phyloP scores from a whole-genome alignment of 2,797 vertebrate genomes.

The Amblyopsis hoosieri region DNA sequence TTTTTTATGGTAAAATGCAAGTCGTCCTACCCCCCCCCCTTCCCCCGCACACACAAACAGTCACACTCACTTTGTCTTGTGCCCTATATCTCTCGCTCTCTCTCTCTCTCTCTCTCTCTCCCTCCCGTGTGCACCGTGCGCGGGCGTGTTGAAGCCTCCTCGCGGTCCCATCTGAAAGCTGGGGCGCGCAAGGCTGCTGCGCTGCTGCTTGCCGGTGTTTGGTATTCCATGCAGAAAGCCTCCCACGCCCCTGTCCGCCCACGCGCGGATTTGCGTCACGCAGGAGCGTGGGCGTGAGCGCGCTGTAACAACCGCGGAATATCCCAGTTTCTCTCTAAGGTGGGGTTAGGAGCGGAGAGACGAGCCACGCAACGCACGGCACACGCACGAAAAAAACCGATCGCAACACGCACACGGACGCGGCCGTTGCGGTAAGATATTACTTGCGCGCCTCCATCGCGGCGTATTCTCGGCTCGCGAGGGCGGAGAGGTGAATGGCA shows the following conservation, averaged over 20 bases:
- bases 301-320: slow-evolving; percentile 83
- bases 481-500: not conserved
- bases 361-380: not conserved
- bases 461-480: too few species aligned
- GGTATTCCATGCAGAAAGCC: slow-evolving; percentile 80
- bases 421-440: slow-evolving; percentile 32
- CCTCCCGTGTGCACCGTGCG: not conserved
- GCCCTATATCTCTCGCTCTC: not conserved
- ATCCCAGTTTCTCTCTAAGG: slow-evolving; percentile 78
- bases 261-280: slow-evolving; percentile 89
- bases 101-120: not conserved
- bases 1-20: too few species aligned
- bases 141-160: slow-evolving; percentile 55
- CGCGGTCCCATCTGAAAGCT: slow-evolving; percentile 28
- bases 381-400: slow-evolving; percentile 24
- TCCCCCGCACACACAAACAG: not conserved
- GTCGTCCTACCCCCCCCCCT: not conserved
- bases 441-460: too few species aligned
- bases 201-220: slow-evolving; percentile 69
- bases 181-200: slow-evolving; percentile 5
- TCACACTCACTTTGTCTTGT: not conserved
- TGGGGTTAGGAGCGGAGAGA: slow-evolving; percentile 24
- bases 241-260: slow-evolving; percentile 83
- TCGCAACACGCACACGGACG: slow-evolving; percentile 37
- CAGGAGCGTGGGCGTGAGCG: slow-evolving; percentile 82